phyloP scores from a whole-genome alignment of 1,140 invertebrate species.

The Ceratitis capitata region DNA sequence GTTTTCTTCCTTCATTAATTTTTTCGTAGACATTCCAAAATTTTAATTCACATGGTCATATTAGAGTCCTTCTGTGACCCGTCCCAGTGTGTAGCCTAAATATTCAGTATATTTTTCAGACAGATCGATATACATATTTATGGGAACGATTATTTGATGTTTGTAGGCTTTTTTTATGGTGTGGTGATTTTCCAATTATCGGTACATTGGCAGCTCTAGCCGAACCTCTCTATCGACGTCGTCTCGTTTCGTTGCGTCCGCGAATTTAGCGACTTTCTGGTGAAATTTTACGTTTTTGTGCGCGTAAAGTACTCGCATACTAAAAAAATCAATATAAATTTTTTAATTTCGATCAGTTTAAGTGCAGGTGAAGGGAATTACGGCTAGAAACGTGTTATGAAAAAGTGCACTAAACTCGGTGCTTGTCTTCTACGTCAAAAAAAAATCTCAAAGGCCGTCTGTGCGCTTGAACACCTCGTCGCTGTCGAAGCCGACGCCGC shows the following conservation, averaged over 20 bases:
- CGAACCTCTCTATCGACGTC: constrained; percentile 30
- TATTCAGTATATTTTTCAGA: too few species aligned
- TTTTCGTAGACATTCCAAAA: too few species aligned
- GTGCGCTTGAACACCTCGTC: neutral
- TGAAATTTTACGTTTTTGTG: constrained; percentile 13
- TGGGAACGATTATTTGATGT: neutral
- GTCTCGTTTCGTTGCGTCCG: constrained; percentile 9
- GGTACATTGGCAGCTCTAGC: neutral
- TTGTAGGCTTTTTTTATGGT: neutral
- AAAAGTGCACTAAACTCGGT: neutral
- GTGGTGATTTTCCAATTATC: neutral
- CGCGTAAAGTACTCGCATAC: neutral
- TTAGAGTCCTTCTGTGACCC: too few species aligned
- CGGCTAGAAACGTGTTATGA: neutral
- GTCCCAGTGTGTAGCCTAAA: too few species aligned
- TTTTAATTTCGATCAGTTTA: neutral
- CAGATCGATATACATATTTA: neutral
- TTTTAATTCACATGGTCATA: too few species aligned
- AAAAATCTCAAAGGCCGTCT: constrained; percentile 23
- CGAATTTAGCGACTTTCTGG: neutral
- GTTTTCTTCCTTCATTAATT: too few species aligned
- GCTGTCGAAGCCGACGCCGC: neutral
- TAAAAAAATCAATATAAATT: neutral
- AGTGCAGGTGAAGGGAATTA: neutral
- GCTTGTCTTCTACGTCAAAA: neutral